Percentiles rank a stretch among this genome's conserved stretches.
These are phyloP conservation scores for Parnassius glacialis DNA, from an alignment of 2,888 invertebrate genomes.

Conservation along the genomic window DNA sequence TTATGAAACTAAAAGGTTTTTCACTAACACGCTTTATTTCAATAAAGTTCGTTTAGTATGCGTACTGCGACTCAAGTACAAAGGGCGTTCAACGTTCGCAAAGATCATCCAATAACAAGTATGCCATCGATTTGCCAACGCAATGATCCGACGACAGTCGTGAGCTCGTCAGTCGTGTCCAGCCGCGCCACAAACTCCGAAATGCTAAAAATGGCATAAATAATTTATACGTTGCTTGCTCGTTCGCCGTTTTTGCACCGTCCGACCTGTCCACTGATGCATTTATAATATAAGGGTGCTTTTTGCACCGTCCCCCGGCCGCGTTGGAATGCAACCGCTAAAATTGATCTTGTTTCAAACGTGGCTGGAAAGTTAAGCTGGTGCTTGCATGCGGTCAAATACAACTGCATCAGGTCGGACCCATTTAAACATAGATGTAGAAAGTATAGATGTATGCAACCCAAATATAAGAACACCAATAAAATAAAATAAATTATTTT, in stretches of 20 bases:
- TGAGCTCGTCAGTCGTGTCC: conserved; percentile 46
- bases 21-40: too few relatives aligned
- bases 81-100: conserved; percentile 16
- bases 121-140: conserved; percentile 8
- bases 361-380: conserved; percentile 71
- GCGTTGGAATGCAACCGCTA: conserved; percentile 78
- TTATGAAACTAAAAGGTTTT: too few relatives aligned
- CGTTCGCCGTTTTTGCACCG: conserved; percentile 70
- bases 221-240: conserved; percentile 76
- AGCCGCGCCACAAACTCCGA: conserved; percentile 64
- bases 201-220: conserved; percentile 81
- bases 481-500: too few relatives aligned
- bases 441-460: neutral
- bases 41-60: neutral
- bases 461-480: too few relatives aligned
- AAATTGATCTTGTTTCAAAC: conserved; percentile 79
- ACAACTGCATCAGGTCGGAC: neutral
- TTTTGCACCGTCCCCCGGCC: conserved; percentile 71
- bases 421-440: neutral
- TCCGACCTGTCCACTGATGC: conserved; percentile 79
- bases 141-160: conserved; percentile 34
- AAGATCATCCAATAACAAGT: conserved; percentile 18
- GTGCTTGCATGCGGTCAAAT: conserved; percentile 18
- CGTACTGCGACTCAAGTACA: neutral
- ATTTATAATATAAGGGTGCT: conserved; percentile 81